Evolutionary conservation across 2,888 invertebrate genomes (phyloP), one percentile per base, ranked within the genome.

Genomic region (Thera britannica): DNA sequence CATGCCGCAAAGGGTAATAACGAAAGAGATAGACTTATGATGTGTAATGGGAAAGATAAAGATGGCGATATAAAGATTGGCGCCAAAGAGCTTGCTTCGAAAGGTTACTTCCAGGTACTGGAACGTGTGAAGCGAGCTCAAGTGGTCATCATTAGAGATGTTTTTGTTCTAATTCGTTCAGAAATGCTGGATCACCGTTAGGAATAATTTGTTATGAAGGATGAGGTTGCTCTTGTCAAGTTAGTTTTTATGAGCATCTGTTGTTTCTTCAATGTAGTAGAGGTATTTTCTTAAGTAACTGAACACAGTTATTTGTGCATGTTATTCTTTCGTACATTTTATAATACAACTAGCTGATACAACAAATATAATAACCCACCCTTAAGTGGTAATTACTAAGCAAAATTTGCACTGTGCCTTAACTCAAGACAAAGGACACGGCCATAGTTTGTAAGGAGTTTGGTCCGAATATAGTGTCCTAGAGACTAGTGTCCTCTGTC

Each of bases 111-210:
- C 86, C 88, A 87, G 86, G 90, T 92, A 90, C 86, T 89, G 85
- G 86, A 87, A 90, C 87, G 89, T 89, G 90, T 87, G 88, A 90
- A 90, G 85, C 85, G 85, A 88, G 86, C 84, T 79, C 84, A 86
- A 86, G 84, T 86, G 84, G 82, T 78, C 82, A 84, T 86, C 88
- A 89, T 90, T 90, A 90, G 79, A 78, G 73, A 58, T 74, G 82
- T 87, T 89, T 88, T 89, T 88, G 85, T 84, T 81, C 80, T 77
- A 77, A 79, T 78, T 75, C 68, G 78, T 87, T 85, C 88, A 80
- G 79, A 74, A 74, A 71, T 68, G 75, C 74, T 68, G 56, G 70
- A 71, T 75, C 74, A 73, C 75, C 73, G 72, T 72, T 73, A 75
- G 73, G 65, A 75, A 75, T 75, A 75, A 75, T 73, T 75, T 72